Evolutionary conservation across 2,888 invertebrate species (phyloP).

Genomic region (Chloromyia formosa): DNA sequence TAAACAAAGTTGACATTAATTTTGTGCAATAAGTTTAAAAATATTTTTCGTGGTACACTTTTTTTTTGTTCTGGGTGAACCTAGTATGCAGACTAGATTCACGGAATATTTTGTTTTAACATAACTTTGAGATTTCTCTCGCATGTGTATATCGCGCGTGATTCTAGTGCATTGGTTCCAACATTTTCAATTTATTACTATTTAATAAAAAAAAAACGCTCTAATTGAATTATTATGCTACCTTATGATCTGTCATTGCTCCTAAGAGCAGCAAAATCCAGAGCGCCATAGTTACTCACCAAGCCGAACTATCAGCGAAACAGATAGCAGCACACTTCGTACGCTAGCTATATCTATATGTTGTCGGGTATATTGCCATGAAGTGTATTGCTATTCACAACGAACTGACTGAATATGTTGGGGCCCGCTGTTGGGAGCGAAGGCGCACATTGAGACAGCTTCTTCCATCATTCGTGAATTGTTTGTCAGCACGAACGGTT

Average conservation of each 20-base stretch:
- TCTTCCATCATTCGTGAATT: slow-evolving; percentile 61
- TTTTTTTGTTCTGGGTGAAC: no score
- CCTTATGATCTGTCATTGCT: not conserved
- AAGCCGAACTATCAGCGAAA: not conserved
- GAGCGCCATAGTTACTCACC: not conserved
- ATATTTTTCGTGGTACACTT: no score
- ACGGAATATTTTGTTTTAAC: no score
- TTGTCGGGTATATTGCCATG: not conserved
- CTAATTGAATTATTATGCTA: not conserved
- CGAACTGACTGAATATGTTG: slow-evolving; percentile 30
- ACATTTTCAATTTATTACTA: no score
- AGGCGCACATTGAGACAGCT: slow-evolving; percentile 27
- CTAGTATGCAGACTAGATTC: no score
- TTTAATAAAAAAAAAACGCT: not conserved
- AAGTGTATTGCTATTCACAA: slow-evolving; percentile 31
- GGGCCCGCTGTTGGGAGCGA: slow-evolving; percentile 10
- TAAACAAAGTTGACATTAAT: not conserved
- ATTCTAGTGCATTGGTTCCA: no score
- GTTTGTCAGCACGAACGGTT: slow-evolving; percentile 62
- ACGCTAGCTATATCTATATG: not conserved
- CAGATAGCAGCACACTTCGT: not conserved
- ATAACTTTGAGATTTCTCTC: no score
- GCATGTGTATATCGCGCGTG: no score
- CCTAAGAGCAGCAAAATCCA: not conserved
- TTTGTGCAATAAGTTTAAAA: no score